phyloP scores from a whole-genome alignment of 1,140 invertebrate genomes.

The Drosophila sulfurigaster region DNA sequence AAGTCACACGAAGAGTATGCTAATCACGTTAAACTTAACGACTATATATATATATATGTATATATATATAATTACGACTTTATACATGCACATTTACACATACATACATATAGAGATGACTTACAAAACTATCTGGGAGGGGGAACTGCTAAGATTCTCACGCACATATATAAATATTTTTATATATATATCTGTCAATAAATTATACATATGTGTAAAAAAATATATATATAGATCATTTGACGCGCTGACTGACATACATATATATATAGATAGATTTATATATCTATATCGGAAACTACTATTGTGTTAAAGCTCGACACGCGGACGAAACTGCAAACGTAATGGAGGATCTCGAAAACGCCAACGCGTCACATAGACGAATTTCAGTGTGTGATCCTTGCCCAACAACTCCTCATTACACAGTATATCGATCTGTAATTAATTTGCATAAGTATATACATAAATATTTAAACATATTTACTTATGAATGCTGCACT shows the following conservation, averaged over 20 bases:
- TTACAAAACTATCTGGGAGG: constrained; percentile 36
- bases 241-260: constrained; percentile 44
- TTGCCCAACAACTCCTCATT: constrained; percentile 99
- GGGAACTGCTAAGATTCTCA: constrained; percentile 59
- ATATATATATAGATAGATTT: constrained; percentile 4
- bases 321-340: constrained; percentile 92
- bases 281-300: constrained; percentile 6
- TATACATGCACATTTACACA: constrained; percentile 71
- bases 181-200: constrained; percentile 62
- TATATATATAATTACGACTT: constrained; percentile 56
- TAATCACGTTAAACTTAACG: constrained; percentile 62
- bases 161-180: constrained; percentile 27
- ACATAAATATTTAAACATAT: not conserved
- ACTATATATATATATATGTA: constrained; percentile 33
- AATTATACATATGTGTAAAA: constrained; percentile 70
- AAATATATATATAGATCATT: constrained; percentile 64
- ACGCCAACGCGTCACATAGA: constrained; percentile 98
- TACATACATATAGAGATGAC: constrained; percentile 50
- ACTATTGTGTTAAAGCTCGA: constrained; percentile 83
- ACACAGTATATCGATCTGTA: constrained; percentile 98
- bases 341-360: constrained; percentile 95
- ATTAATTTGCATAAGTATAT: constrained; percentile 10
- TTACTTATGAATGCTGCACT: not conserved
- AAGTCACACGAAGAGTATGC: constrained; percentile 63
- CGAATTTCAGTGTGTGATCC: constrained; percentile 99